Base-by-base conservation (phyloP, 2,113 vertebrate genomes). In the Heterotis niloticus region DNA sequence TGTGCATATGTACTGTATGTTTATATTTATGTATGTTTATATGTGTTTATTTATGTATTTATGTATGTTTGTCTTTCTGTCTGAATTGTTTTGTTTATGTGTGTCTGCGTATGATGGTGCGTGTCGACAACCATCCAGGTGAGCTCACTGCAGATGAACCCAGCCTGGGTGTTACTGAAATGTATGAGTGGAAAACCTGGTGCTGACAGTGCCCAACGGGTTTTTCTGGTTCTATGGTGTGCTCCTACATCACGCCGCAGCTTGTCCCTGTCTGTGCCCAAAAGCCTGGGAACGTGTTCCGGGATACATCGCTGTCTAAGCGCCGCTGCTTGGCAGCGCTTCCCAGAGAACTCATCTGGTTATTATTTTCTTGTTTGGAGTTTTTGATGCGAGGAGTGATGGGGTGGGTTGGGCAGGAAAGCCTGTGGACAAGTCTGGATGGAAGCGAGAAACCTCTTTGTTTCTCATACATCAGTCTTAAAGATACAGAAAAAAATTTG, bases 31-130 rank as follows among this genome's bases (percentile, higher is more conserved):
- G 75, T 34, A 60, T 24, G 60, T 77, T 44, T 68, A 72, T 60
- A 65, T n/a, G 51, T 70, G 76, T 81, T 78, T 79, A 82, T 66
- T 65, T 5, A 24, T 71, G 28, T 79, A n/a, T n/a, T n/a, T n/a
- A 28, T 60, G 75, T 34, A 60, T 24, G 60, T 77, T 44, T 68
- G 77, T 60, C 67, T 65, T 16, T 64, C 23, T 4, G 64, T 28
- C 60, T 29, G 29, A 57, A 78, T 14, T 62, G 23, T 14, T 29
- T 20, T 34, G 73, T 60, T 24, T 10, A 23, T 23, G 2, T 0
- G 72, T 62, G 54, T 74, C 28, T 26, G 54, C 10, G 29, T 64
- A 10, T 13, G 28, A 44, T 5, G 12, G 71, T 56, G 51, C 24
- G 20, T 56, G 71, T 57, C 17, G 13, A 14, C 56, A 52, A 24